Evolutionary conservation across 2,113 vertebrate genomes (phyloP).

Genomic region (Podarcis raffonei): DNA sequence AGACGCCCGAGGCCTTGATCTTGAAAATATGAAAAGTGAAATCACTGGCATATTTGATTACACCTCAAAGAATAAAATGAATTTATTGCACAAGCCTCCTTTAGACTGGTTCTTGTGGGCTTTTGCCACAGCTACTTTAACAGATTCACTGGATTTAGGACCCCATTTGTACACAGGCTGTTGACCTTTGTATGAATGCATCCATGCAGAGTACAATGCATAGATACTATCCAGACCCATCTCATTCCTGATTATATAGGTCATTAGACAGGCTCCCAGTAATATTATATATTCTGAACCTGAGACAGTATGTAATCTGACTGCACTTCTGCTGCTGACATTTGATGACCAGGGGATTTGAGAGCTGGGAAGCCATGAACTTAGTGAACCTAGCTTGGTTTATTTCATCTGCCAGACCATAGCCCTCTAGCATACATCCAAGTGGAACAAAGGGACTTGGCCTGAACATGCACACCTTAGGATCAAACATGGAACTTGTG

Average conservation of each 20-base stretch:
- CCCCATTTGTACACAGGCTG: neutral
- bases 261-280: neutral
- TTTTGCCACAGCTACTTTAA: slow-evolving; percentile 13
- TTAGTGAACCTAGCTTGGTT: neutral
- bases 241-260: neutral
- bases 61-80: neutral
- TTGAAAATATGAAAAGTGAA: neutral
- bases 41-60: neutral
- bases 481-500: neutral
- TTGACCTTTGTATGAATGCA: neutral
- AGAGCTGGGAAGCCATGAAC: slow-evolving; percentile 13
- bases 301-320: neutral
- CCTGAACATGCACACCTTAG: neutral
- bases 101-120: accelerated
- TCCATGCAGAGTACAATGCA: neutral
- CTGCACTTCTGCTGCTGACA: neutral
- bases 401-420: neutral
- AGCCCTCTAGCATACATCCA: neutral
- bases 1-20: neutral
- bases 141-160: neutral
- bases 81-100: accelerated
- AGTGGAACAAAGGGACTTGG: neutral
- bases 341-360: neutral
- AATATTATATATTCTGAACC: neutral
- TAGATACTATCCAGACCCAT: neutral